Evolutionary conservation across 30 jellyfish, hydroid and myxozoan species (phyloP).

Genomic region (Turritopsis dohrnii): DNA sequence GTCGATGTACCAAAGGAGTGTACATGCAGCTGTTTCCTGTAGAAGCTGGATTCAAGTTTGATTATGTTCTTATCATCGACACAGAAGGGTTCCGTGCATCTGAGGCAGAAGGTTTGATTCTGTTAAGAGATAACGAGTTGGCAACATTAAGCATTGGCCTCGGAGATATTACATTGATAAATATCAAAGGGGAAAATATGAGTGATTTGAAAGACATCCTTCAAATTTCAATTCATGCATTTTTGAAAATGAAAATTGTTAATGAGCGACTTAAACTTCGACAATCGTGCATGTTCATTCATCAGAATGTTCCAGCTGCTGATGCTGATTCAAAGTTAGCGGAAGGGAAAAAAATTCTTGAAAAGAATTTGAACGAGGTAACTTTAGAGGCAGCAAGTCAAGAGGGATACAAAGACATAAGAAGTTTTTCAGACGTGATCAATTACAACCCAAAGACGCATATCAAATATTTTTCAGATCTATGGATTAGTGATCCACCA

Average conservation of each 20-base stretch:
- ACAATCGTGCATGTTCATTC: slow-evolving; percentile 23
- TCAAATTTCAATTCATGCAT: slow-evolving; percentile 18
- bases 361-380: background rate
- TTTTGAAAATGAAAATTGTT: slow-evolving; percentile 28
- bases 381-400: background rate
- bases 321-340: background rate
- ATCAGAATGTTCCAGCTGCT: slow-evolving; percentile 7
- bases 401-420: background rate
- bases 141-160: slow-evolving; percentile 30
- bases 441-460: background rate
- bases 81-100: slow-evolving; percentile 35
- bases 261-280: background rate
- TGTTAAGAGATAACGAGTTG: slow-evolving; percentile 17
- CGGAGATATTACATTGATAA: slow-evolving; percentile 22
- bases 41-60: background rate
- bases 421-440: background rate
- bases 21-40: slow-evolving; percentile 30
- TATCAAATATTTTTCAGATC: background rate
- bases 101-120: background rate
- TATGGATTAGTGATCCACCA: background rate
- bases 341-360: background rate
- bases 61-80: slow-evolving; percentile 23
- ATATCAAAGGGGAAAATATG: slow-evolving; percentile 23
- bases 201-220: slow-evolving; percentile 20
- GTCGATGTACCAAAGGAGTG: slow-evolving; percentile 29